Conservation (phyloP, 2,888 invertebrate genomes). For the Nemoura dubitans region DNA sequence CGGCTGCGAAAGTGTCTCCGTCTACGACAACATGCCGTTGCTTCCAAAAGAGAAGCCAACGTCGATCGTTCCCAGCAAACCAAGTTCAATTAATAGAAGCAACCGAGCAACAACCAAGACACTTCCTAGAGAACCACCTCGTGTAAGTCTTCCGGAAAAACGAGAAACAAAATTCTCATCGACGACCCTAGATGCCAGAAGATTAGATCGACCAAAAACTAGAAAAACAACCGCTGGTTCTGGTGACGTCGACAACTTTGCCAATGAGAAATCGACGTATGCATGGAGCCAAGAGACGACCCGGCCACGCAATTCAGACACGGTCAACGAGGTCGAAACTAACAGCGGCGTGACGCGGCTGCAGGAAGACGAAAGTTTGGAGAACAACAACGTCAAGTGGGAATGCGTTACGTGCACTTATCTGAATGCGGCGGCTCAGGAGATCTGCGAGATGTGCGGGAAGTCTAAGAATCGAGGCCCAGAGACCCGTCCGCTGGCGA, state of each 20-base stretch:
- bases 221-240: neutral
- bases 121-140: conserved; percentile 44
- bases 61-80: conserved; percentile 38
- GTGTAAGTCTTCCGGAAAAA: conserved; percentile 32
- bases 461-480: conserved; percentile 69
- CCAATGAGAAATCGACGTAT: neutral
- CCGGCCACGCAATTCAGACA: neutral
- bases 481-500: conserved; percentile 71
- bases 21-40: conserved; percentile 50
- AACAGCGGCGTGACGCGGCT: neutral
- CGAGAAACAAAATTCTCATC: conserved; percentile 41
- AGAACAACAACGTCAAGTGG: conserved; percentile 63
- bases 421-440: conserved; percentile 65
- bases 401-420: conserved; percentile 78
- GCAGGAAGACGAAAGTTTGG: conserved; percentile 37
- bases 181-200: conserved; percentile 45
- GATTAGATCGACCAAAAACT: conserved; percentile 34
- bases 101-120: conserved; percentile 45
- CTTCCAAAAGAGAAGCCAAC: conserved; percentile 47
- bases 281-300: neutral
- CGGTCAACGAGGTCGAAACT: neutral
- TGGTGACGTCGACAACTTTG: neutral
- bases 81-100: conserved; percentile 1
- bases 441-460: conserved; percentile 80
- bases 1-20: conserved; percentile 46